Percentiles rank a stretch among this genome's conserved stretches.
Evolutionary conservation across 2,888 invertebrate species (phyloP).

Genomic region (Polia nebulosa): DNA sequence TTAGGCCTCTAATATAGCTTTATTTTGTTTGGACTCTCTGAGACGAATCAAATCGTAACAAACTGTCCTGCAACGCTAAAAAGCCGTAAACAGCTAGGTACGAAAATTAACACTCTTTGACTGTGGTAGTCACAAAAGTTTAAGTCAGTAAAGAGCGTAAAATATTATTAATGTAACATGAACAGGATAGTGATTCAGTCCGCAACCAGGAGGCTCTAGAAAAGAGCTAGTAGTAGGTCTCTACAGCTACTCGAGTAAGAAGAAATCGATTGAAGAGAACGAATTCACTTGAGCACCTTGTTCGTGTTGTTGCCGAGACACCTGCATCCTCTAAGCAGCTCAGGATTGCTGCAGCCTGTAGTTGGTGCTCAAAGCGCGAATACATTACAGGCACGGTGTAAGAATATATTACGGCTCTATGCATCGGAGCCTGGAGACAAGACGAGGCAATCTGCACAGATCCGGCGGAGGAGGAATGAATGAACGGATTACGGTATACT

Average conservation of each 20-base stretch:
- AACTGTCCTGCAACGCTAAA: neutral
- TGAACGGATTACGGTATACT: conserved; percentile 19
- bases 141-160: neutral
- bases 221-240: neutral
- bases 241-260: neutral
- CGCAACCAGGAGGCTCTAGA: neutral
- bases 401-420: conserved; percentile 43
- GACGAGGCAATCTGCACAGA: conserved; percentile 25
- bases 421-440: conserved; percentile 20
- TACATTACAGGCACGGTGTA: conserved; percentile 25
- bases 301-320: neutral
- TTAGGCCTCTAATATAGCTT: neutral
- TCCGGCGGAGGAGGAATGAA: neutral
- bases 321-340: conserved; percentile 36
- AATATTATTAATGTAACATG: neutral
- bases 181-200: neutral
- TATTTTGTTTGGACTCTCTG: neutral
- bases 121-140: neutral
- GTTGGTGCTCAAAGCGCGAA: conserved; percentile 39
- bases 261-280: conserved; percentile 13
- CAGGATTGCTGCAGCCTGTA: neutral
- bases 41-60: neutral
- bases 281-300: conserved; percentile 5
- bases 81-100: neutral
- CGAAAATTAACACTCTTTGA: too few relatives aligned